Evolutionary conservation across 2,888 invertebrate species (phyloP).

Genomic region (Fragum whitleyi): DNA sequence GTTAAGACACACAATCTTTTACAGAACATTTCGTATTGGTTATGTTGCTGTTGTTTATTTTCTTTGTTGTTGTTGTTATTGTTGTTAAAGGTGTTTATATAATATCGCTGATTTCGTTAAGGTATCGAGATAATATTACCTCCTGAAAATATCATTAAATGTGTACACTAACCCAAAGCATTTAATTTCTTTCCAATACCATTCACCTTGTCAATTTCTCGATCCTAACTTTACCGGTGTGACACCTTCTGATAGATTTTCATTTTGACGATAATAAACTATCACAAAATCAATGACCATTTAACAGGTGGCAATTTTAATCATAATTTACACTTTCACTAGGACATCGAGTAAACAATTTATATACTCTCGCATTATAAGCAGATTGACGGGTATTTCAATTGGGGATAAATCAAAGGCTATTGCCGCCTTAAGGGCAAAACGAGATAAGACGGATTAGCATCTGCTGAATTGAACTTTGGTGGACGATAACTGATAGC

Average conservation of each 20-base stretch:
- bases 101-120: no score
- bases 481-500: constrained; percentile 2
- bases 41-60: no score
- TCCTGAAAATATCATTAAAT: no score
- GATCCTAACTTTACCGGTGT: no score
- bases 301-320: constrained; percentile 64
- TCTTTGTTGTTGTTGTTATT: no score
- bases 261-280: constrained; percentile 11
- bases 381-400: constrained; percentile 53
- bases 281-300: constrained; percentile 50
- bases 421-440: constrained; percentile 40
- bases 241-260: constrained; percentile 10
- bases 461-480: constrained; percentile 9
- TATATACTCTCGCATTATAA: constrained; percentile 63
- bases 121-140: no score
- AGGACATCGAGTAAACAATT: constrained; percentile 46
- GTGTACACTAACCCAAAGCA: no score
- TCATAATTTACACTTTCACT: constrained; percentile 65
- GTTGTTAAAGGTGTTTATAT: no score
- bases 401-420: constrained; percentile 59
- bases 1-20: no score
- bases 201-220: no score
- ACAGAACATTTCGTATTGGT: no score
- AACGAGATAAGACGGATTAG: constrained; percentile 33
- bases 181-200: no score